Percentiles rank a stretch among this genome's conserved stretches.
Conservation (phyloP, 2,113 vertebrate species). For the Anhinga anhinga region DNA sequence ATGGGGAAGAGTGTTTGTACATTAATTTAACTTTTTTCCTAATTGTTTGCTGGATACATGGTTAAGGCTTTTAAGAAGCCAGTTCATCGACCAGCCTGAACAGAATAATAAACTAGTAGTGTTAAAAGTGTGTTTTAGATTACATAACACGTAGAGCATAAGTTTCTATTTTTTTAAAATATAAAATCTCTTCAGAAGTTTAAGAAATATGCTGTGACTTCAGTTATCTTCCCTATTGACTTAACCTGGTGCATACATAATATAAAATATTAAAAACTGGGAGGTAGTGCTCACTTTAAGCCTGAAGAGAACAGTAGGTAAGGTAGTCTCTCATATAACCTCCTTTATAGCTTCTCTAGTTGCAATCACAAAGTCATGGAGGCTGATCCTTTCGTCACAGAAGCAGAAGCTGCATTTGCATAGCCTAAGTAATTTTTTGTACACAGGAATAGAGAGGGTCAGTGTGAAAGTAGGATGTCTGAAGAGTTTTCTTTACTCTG, state of each 20-base stretch:
- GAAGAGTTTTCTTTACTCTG: not conserved
- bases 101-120: not conserved
- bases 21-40: not conserved
- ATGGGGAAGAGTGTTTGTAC: not conserved
- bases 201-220: not conserved
- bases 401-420: fast-evolving
- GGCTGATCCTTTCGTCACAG: not conserved
- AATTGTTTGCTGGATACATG: not conserved
- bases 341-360: not conserved
- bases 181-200: not conserved
- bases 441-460: not conserved
- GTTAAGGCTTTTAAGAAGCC: not conserved
- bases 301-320: not conserved
- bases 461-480: not conserved
- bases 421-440: not conserved
- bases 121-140: not conserved
- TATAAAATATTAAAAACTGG: not conserved
- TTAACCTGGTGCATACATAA: not conserved
- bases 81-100: not conserved
- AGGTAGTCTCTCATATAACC: not conserved
- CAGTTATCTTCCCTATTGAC: not conserved
- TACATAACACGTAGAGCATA: not conserved
- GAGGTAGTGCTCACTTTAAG: not conserved
- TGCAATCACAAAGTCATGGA: not conserved
- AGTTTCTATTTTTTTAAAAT: not conserved